Conservation (phyloP, 2,113 vertebrate genomes). For the Hippocampus guttulatus region DNA sequence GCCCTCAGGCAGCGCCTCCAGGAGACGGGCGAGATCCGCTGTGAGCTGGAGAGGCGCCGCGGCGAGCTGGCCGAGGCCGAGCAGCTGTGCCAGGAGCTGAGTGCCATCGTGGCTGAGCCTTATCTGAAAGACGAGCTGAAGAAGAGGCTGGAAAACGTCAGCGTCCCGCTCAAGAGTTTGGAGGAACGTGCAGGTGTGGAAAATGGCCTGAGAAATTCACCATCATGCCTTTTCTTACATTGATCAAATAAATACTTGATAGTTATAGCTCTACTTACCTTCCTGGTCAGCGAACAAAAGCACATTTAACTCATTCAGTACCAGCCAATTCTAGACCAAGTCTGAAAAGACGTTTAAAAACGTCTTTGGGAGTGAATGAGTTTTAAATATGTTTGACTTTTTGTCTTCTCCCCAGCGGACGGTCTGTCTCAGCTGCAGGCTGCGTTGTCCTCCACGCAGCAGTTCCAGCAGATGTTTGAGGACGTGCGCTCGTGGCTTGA, state of each 20-base stretch:
- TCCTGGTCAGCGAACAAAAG: neutral
- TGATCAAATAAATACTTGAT: too few species aligned
- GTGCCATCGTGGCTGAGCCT: slow-evolving; percentile 86
- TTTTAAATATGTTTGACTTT: neutral
- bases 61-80: slow-evolving; percentile 81
- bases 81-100: slow-evolving; percentile 82
- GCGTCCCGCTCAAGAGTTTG: slow-evolving; percentile 83
- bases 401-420: slow-evolving; percentile 73
- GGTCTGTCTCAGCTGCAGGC: slow-evolving; percentile 92
- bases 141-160: slow-evolving; percentile 86
- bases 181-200: slow-evolving; percentile 89
- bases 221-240: neutral
- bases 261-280: neutral
- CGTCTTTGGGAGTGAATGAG: too few species aligned
- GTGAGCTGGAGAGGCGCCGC: slow-evolving; percentile 83
- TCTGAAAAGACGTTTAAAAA: too few species aligned
- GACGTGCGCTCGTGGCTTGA: slow-evolving; percentile 91
- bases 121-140: slow-evolving; percentile 92
- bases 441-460: slow-evolving; percentile 91
- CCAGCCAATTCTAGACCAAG: too few species aligned
- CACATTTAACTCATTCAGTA: too few species aligned
- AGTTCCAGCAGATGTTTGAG: slow-evolving; percentile 98
- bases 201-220: neutral
- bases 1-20: slow-evolving; percentile 87
- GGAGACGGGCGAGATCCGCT: slow-evolving; percentile 93